Percentiles rank a stretch among this genome's conserved stretches.
Conservation (phyloP, 1,140 invertebrate genomes). For the Euglossa dilemma region DNA sequence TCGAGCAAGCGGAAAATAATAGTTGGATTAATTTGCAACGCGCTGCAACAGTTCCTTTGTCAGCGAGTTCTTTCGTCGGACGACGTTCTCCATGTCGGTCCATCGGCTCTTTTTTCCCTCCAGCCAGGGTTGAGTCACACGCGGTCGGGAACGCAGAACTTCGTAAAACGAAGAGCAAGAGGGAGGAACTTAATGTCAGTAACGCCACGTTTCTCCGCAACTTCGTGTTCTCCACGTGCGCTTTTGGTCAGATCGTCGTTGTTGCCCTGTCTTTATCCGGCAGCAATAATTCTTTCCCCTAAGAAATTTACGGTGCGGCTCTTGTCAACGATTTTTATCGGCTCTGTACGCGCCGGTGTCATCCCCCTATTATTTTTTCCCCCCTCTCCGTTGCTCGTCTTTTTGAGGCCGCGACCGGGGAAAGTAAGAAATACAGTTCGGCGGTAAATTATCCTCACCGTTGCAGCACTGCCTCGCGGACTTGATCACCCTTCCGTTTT, state of each 20-base stretch:
- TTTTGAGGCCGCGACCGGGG: not conserved
- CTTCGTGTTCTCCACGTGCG: not conserved
- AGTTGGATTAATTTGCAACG: slow-evolving; percentile 20
- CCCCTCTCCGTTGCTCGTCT: not conserved
- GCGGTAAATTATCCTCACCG: slow-evolving; percentile 19
- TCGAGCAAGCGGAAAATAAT: slow-evolving; percentile 21
- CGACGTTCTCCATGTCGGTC: not conserved
- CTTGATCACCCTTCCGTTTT: not conserved
- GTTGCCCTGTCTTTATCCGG: slow-evolving; percentile 15
- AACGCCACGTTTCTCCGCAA: slow-evolving; percentile 28
- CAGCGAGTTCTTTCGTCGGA: slow-evolving; percentile 26
- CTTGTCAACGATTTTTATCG: slow-evolving; percentile 50
- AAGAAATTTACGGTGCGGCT: slow-evolving; percentile 32
- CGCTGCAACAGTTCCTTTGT: slow-evolving; percentile 35
- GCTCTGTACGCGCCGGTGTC: not conserved
- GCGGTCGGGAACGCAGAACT: not conserved
- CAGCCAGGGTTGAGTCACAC: slow-evolving; percentile 26
- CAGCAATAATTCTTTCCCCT: slow-evolving; percentile 41
- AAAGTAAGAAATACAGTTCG: not conserved
- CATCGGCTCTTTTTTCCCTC: not conserved
- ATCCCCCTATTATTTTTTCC: not conserved
- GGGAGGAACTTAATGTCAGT: slow-evolving; percentile 28
- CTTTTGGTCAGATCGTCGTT: slow-evolving; percentile 36
- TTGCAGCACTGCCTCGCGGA: not conserved
- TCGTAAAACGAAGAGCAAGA: slow-evolving; percentile 19